These are phyloP conservation scores for Branchellion lobata DNA, from an alignment of 2,888 invertebrate genomes.

Conservation along the genomic window DNA sequence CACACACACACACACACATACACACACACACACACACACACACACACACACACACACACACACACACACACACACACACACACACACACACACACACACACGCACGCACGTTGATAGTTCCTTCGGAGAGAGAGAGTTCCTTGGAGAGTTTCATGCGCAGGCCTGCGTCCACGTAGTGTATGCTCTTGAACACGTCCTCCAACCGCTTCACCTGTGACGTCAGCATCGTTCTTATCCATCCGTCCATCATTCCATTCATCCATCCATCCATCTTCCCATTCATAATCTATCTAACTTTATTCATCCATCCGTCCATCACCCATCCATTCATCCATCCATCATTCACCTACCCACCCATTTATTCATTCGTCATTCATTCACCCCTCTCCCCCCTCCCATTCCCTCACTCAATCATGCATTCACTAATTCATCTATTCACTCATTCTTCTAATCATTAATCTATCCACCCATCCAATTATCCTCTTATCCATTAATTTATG, in stretches of 20 bases:
- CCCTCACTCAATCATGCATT: no score
- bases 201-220: slow-evolving; percentile 25
- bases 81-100: slow-evolving; percentile 23
- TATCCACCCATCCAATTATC: no score
- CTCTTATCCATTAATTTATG: no score
- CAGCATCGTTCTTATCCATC: neutral
- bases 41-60: slow-evolving; percentile 14
- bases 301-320: no score
- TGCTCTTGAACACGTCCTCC: slow-evolving; percentile 41
- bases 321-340: no score
- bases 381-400: no score
- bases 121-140: slow-evolving; percentile 37
- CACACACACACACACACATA: slow-evolving; percentile 4
- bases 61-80: slow-evolving; percentile 23
- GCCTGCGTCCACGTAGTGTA: slow-evolving; percentile 40
- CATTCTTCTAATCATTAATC: no score
- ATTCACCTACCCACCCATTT: no score
- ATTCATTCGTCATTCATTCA: no score
- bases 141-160: slow-evolving; percentile 38
- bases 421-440: no score
- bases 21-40: slow-evolving; percentile 16
- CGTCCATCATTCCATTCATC: neutral
- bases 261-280: no score
- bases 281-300: no score
- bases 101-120: slow-evolving; percentile 36